Percentiles rank a stretch among this genome's conserved stretches.
Evolutionary conservation across 2,113 vertebrate genomes (phyloP).

Genomic region (Oncorhynchus nerka): DNA sequence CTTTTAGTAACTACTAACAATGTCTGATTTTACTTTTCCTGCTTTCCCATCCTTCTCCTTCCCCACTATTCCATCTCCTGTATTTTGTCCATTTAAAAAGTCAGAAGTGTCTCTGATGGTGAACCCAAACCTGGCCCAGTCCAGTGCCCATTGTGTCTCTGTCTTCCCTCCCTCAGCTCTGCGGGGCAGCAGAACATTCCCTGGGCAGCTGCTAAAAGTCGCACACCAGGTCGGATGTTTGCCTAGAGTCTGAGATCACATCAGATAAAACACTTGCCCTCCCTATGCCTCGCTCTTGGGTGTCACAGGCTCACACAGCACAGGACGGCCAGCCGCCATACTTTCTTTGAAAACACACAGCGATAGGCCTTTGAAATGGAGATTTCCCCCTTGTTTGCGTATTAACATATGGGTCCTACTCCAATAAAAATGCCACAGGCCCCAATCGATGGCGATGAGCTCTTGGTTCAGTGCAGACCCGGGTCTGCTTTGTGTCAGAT

Average conservation of each 20-base stretch:
- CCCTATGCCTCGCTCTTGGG: slow-evolving; percentile 25
- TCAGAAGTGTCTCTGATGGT: neutral
- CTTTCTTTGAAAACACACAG: slow-evolving; percentile 15
- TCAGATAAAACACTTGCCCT: slow-evolving; percentile 45
- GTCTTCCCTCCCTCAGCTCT: slow-evolving; percentile 11
- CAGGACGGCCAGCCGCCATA: slow-evolving; percentile 1
- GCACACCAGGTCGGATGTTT: slow-evolving; percentile 62
- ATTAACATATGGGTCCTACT: slow-evolving; percentile 40
- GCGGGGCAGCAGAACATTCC: neutral
- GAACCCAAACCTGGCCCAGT: neutral
- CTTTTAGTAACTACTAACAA: no score
- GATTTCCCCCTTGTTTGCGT: slow-evolving; percentile 22
- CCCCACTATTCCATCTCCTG: slow-evolving; percentile 4
- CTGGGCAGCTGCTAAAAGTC: slow-evolving; percentile 46
- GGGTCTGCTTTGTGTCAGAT: slow-evolving; percentile 12
- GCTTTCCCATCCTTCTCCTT: slow-evolving; percentile 10
- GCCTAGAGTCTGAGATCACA: slow-evolving; percentile 54
- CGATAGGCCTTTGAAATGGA: slow-evolving; percentile 30
- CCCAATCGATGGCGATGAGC: slow-evolving; percentile 11
- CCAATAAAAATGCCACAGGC: slow-evolving; percentile 26
- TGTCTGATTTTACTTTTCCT: neutral
- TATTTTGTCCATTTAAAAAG: slow-evolving; percentile 12
- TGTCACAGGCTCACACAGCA: slow-evolving; percentile 22
- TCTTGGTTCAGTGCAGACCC: neutral
- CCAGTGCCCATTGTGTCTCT: slow-evolving; percentile 15